These are phyloP conservation scores for Mactra quadrangularis DNA, from an alignment of 1,140 invertebrate species.

Conservation along the genomic window DNA sequence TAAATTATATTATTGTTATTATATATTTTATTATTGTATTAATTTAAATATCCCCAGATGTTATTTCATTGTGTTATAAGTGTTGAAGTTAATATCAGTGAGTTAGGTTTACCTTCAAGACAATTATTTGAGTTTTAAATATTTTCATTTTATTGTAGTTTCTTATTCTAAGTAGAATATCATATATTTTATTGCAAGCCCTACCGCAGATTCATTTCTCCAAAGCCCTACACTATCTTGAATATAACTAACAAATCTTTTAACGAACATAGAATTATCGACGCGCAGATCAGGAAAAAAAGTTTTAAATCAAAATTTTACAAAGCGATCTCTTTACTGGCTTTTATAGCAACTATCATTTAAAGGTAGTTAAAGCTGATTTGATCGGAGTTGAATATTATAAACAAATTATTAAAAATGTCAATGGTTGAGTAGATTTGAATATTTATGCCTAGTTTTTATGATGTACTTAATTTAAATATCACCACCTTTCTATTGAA, in stretches of 20 bases:
- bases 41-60: too few relatives aligned
- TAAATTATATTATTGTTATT: too few relatives aligned
- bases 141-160: too few relatives aligned
- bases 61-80: too few relatives aligned
- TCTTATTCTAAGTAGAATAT: too few relatives aligned
- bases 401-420: slow-evolving; percentile 50
- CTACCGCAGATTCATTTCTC: slow-evolving; percentile 15
- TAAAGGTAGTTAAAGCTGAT: slow-evolving; percentile 24
- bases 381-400: slow-evolving; percentile 33
- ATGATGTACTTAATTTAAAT: slow-evolving; percentile 32
- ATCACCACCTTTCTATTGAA: neutral
- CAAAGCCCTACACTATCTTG: too few relatives aligned
- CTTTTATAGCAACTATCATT: neutral
- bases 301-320: slow-evolving; percentile 15
- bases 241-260: slow-evolving; percentile 27
- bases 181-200: neutral
- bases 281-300: neutral
- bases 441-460: slow-evolving; percentile 34
- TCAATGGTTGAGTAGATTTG: neutral
- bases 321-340: neutral
- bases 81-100: too few relatives aligned
- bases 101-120: too few relatives aligned
- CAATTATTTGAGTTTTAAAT: too few relatives aligned
- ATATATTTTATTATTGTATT: too few relatives aligned
- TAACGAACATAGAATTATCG: slow-evolving; percentile 1